Base-by-base conservation (phyloP, 2,888 invertebrate genomes). In the Dolomedes plantarius region DNA sequence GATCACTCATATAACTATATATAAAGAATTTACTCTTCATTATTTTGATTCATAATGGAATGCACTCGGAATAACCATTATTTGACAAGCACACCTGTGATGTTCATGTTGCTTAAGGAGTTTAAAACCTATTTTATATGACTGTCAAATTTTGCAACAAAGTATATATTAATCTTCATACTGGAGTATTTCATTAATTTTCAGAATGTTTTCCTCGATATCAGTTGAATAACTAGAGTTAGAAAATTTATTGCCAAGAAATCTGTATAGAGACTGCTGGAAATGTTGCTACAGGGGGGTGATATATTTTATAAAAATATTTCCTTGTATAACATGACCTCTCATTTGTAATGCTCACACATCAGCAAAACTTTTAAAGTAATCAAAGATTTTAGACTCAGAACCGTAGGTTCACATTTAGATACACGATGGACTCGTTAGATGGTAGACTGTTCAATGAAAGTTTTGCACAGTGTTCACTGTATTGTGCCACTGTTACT, bases 251-350 rank as follows among this genome's bases (percentile, higher is more conserved):
- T 85, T 77, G 77, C 72, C 73, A 65, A 85, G 83, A 73, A 80
- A 74, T 77, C 23, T 80, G 73, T 80, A 74, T 81, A 81, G 79
- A 39, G 76, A 72, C 83, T 77, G 83, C 76, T 85, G 77, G 67
- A 72, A 85, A 85, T 85, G 77, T 85, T 77, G 72, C 65, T 62
- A 73, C 39, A 67, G 73, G 56, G n/a, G 68, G 50, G 68, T 85
- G 83, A 85, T 72, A 77, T 85, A 85, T 85, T 85, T 85, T 85
- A 72, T 85, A 85, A 85, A 85, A 50, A 85, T 67, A 77, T 72
- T 72, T 83, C 83, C 83, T 83, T 85, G 83, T 85, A 77, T 65
- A 73, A 83, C 76, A 77, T 72, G 73, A 85, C 76, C 83, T 77
- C 76, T 71, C 72, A 77, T 85, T 85, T 85, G 83, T 85, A 85